Evolutionary conservation across 2,797 vertebrate genomes (phyloP).

Genomic region (Carduelis carduelis): DNA sequence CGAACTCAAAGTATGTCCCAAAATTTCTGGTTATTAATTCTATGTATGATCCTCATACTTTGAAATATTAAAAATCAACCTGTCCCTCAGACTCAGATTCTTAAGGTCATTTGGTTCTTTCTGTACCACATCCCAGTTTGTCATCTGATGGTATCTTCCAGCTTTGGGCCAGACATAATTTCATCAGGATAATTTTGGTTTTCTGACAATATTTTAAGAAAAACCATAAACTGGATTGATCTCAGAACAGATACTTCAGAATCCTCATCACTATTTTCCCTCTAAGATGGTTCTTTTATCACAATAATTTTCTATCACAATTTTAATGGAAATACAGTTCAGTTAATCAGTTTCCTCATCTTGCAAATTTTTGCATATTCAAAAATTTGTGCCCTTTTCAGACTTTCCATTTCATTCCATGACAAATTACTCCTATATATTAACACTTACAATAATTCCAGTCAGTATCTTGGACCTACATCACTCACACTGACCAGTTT

Average conservation of each 20-base stretch:
- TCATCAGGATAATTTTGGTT: not conserved
- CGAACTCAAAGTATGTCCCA: not conserved
- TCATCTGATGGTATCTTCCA: not conserved
- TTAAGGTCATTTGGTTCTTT: not conserved
- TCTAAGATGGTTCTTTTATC: not conserved
- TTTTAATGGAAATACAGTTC: not conserved
- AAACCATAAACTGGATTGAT: not conserved
- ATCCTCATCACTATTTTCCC: not conserved
- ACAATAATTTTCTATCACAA: not conserved
- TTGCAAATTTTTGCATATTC: not conserved
- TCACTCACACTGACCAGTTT: not conserved
- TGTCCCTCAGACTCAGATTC: not conserved
- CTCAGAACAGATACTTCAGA: not conserved
- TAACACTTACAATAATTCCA: not conserved
- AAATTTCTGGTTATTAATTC: not conserved
- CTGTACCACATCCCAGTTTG: not conserved
- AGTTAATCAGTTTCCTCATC: not conserved
- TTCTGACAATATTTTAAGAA: not conserved
- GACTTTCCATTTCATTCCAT: not conserved
- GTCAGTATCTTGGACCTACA: not conserved
- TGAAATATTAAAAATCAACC: not conserved
- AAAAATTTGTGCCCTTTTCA: not conserved
- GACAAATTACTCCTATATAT: not conserved
- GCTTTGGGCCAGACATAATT: not conserved
- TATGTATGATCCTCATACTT: not conserved